Evolutionary conservation across 1,140 invertebrate genomes (phyloP), one percentile per base, ranked within the genome.

Genomic region (Drosophila novamexicana): DNA sequence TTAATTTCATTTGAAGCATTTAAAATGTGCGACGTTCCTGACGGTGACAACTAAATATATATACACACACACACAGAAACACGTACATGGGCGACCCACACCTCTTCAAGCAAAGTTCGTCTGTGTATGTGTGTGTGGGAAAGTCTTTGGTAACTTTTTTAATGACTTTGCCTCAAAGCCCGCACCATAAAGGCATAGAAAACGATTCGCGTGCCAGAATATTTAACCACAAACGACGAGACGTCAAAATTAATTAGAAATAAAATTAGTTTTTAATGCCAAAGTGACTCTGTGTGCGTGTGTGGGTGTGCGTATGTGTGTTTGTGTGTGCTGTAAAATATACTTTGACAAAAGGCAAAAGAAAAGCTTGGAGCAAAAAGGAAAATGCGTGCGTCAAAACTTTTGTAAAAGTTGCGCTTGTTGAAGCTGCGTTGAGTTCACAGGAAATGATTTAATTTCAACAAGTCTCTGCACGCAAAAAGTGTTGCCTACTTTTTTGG

Each of bases 201-300:
- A 32, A 32, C 57, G 79, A 65, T 79, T 86, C 79, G 84, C 83
- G 79, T 83, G 83, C 83, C 72, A 78, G 84, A 83, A 88, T 88
- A 88, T 88, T 88, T 88, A 88, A 89, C 83, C 83, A 73, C 83
- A 88, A 88, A 89, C 83, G 83, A 88, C 83, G 79, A 88, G 84
- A 88, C 84, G 83, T 88, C 83, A 88, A 88, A 88, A 88, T 88
- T 88, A 88, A 88, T 88, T 88, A 88, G 83, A 86, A 86, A 86
- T 86, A 86, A 88, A 86, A 86, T 86, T 86, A 86, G 83, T 86
- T 86, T 86, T 86, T 86, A 86, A 88, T 86, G 79, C 79, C 72
- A 86, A 67, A 79, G 77, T 80, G 73, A 74, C 68, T 81, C 58
- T 62, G 49, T 61, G 44, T 56, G 50, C 58, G 39, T 29, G 47